Evolutionary conservation across 2,888 invertebrate genomes (phyloP).

Genomic region (Tipula confusa): DNA sequence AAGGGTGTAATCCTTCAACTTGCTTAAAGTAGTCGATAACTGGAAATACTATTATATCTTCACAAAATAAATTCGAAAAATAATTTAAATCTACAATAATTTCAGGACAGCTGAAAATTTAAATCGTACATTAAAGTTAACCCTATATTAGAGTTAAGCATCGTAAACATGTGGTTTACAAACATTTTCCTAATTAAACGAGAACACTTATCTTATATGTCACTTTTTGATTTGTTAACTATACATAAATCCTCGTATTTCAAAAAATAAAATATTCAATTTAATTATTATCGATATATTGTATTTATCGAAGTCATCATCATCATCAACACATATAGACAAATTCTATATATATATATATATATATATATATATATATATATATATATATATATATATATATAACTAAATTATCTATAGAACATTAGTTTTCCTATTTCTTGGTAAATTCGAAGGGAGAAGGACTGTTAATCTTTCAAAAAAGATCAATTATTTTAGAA

Average conservation of each 20-base stretch:
- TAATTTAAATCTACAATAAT: neutral
- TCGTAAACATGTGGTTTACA: conserved; percentile 5
- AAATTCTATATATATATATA: too few relatives aligned
- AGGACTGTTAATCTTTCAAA: neutral
- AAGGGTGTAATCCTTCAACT: too few relatives aligned
- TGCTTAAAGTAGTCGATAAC: too few relatives aligned
- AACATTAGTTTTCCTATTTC: conserved; percentile 20
- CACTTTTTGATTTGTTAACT: neutral
- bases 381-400: too few relatives aligned
- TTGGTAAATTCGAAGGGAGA: neutral
- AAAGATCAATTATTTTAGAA: neutral
- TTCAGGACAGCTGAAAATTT: conserved; percentile 9
- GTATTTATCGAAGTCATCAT: neutral
- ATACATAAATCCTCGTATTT: neutral
- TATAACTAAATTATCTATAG: neutral
- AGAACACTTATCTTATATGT: neutral
- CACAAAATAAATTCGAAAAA: neutral
- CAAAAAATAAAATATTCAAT: neutral
- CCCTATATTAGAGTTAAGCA: neutral
- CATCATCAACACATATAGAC: neutral
- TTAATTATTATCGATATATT: neutral
- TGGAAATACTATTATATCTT: neutral
- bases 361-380: too few relatives aligned
- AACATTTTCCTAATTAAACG: neutral
- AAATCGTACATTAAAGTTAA: neutral